These are phyloP conservation scores for Pteronotus mesoamericanus DNA, from an alignment of 2,797 vertebrate species.

Conservation along the genomic window DNA sequence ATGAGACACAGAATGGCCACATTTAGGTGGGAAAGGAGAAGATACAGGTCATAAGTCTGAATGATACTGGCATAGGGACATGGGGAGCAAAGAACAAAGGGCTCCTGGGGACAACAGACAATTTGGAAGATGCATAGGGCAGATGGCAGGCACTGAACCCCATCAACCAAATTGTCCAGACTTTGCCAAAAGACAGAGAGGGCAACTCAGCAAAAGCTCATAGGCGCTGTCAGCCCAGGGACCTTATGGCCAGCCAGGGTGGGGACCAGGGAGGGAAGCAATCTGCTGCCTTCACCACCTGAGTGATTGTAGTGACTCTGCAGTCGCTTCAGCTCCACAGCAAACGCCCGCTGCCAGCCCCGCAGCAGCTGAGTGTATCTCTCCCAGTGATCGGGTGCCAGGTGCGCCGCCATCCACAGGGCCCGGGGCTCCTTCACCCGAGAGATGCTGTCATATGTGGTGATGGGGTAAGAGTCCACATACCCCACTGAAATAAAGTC, in stretches of 20 bases:
- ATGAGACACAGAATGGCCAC: background rate
- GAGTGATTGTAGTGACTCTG: conserved; percentile 42
- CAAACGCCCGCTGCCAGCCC: conserved; percentile 44
- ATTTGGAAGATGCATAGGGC: background rate
- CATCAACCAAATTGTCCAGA: background rate
- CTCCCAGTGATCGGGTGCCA: conserved; percentile 16
- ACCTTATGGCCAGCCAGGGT: accelerated
- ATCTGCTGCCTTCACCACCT: background rate
- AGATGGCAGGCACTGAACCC: background rate
- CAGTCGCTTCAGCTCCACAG: background rate
- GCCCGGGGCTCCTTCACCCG: conserved; percentile 1
- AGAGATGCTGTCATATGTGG: conserved; percentile 33
- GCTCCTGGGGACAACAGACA: background rate
- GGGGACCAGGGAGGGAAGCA: accelerated
- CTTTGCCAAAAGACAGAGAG: background rate
- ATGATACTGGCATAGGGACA: background rate
- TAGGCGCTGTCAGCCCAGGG: background rate
- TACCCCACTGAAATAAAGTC: conserved; percentile 58
- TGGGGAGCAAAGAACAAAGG: background rate
- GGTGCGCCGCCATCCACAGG: background rate
- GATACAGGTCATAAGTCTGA: background rate
- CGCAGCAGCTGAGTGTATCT: conserved; percentile 50
- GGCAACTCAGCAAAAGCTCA: background rate
- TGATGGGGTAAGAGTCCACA: conserved; percentile 52
- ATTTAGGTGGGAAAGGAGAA: background rate